Base-by-base conservation (phyloP, 2,113 vertebrate genomes). In the Cyphomyrus discorhynchus region DNA sequence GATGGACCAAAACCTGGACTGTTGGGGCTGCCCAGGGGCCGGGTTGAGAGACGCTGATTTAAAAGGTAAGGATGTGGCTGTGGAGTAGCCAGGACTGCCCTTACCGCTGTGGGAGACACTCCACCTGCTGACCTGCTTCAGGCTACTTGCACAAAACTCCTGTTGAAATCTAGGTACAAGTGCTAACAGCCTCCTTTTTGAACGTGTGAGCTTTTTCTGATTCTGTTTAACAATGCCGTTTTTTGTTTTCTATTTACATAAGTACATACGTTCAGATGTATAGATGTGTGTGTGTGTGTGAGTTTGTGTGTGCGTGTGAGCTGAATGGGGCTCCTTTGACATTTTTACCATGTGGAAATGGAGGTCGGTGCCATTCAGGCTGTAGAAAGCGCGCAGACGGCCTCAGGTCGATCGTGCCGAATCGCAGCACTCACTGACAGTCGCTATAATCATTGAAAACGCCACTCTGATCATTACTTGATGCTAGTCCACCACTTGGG, bases 91-190 rank as follows among this genome's bases (percentile, higher is more conserved):
- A 77, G 89, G 35, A 91, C 94, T 95, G 93, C 92, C 93, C 91
- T 92, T 74, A 27, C 46, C 56, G 88, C 91, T 1, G 45, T 9
- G 92, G 93, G 94, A 95, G 92, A 92, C 95, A 94, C 95, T 96
- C 94, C 93, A 93, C 94, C 92, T 93, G 94, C 93, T 94, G 91
- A 91, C 92, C 94, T 92, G 89, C 92, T 92, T 89, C 62, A 92
- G 93, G 95, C 94, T 94, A 94, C 95, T 94, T 94, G 94, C 95
- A 96, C 96, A 94, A 93, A 94, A 93, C 93, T 93, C 88, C 83
- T 92, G 92, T 92, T 93, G 92, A 91, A 92, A 92, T 90, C 58
- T 95, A 94, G 96, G 96, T 96, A 97, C 96, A 92, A 95, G 93
- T 94, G 94, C 93, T 94, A 91, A 94, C 93, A 92, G 92, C 90